These are phyloP conservation scores for Leptinotarsa haldemani DNA, from an alignment of 2,888 invertebrate species.

Conservation along the genomic window DNA sequence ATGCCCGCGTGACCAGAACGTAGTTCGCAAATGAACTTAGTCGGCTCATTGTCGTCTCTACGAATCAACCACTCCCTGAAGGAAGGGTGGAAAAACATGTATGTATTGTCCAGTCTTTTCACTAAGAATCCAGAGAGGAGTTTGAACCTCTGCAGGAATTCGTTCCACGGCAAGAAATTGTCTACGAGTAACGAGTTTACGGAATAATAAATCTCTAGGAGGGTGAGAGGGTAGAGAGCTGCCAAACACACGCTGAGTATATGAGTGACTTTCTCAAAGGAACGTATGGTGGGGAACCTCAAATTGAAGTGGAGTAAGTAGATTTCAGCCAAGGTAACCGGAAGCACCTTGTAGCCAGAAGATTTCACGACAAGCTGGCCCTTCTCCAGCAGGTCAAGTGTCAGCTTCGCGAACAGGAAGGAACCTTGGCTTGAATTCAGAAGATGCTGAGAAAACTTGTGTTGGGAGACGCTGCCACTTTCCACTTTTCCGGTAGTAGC, in stretches of 20 bases:
- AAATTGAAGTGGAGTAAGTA: constrained; percentile 92
- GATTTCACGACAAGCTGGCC: constrained; percentile 94
- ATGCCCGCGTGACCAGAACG: constrained; percentile 93
- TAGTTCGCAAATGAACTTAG: constrained; percentile 93
- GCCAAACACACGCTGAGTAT: constrained; percentile 92
- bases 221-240: constrained; percentile 88
- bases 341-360: constrained; percentile 91
- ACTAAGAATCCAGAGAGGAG: constrained; percentile 88
- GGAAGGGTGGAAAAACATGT: constrained; percentile 98
- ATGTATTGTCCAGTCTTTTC: constrained; percentile 90
- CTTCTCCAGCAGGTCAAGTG: constrained; percentile 90
- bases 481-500: constrained; percentile 75
- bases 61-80: constrained; percentile 97
- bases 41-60: constrained; percentile 86
- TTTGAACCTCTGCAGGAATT: constrained; percentile 90
- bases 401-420: constrained; percentile 91
- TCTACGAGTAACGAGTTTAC: constrained; percentile 87
- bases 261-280: constrained; percentile 90
- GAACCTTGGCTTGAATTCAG: constrained; percentile 87
- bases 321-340: constrained; percentile 88
- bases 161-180: constrained; percentile 87
- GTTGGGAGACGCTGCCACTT: constrained; percentile 74
- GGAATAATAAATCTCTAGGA: constrained; percentile 92
- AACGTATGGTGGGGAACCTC: constrained; percentile 88
- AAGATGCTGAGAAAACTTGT: constrained; percentile 88